Evolutionary conservation across 1,140 invertebrate genomes (phyloP), one percentile per base, ranked within the genome.

Genomic region (Drosophila busckii): DNA sequence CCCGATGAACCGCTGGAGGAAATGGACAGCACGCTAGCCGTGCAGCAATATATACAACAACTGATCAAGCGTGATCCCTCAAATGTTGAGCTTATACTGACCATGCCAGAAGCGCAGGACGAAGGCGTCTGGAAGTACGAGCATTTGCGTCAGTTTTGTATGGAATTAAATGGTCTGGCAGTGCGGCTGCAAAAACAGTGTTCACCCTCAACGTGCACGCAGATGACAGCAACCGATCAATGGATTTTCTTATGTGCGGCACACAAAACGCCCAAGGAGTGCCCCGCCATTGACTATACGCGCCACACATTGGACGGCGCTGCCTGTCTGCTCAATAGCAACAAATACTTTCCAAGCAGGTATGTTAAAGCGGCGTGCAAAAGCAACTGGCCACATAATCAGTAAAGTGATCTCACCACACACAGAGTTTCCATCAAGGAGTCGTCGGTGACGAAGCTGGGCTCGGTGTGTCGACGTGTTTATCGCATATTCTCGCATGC

Each of bases 61-160:
- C 93, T 96, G 65, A 99, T 99, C 56, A 91, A 96, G 64, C 92
- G 92, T 62, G 96, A 99, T 89, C 95, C 96, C 16, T 91, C 93
- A 12, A 96, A 98, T 89, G 94, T 99, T 42, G 97, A 99, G 70
- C 91, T 94, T 22, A 99, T 99, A 82, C 89, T 99, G 7, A 96
- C 93, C 67, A 96, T 98, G 88, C 98, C 98, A 9, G 97, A 99
- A 69, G 93, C 94, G 5, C 97, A 99, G 88, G 98, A 99, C 88
- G 97, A 99, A 89, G 98, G 98, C 23, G 97, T 99, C 5, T 99
- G 98, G 98, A 99, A 99, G 89, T 99, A 99, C 88, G 98, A 99
- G 90, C 98, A 99, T 90, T 90, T 99, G 22, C 91, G 94, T 91
- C 97, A 99, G 88, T 99, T 99, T 88, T 99, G 98, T 88, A 98